Evolutionary conservation across 2,888 invertebrate genomes (phyloP).

Genomic region (Hypsopygia costalis): DNA sequence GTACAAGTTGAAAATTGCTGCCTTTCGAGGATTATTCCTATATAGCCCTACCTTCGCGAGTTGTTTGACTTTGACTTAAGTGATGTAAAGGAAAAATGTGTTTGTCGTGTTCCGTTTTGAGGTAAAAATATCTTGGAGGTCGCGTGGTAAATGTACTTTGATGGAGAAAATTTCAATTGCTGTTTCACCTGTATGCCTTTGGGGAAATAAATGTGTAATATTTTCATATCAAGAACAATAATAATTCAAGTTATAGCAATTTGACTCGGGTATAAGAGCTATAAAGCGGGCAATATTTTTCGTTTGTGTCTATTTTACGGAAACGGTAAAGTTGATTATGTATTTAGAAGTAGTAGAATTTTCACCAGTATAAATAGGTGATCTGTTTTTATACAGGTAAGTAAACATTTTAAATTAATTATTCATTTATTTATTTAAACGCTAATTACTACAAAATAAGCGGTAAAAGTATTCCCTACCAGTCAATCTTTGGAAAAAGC

Average conservation of each 20-base stretch:
- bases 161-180: conserved; percentile 3
- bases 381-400: too few species aligned
- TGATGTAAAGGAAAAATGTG: background rate
- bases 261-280: background rate
- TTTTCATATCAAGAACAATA: background rate
- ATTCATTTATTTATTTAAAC: too few species aligned
- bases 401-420: too few species aligned
- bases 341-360: too few species aligned
- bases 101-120: conserved; percentile 2
- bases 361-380: too few species aligned
- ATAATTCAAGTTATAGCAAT: too few species aligned
- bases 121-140: conserved; percentile 1
- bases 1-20: background rate
- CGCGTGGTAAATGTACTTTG: background rate
- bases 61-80: conserved; percentile 4
- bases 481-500: too few species aligned
- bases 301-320: too few species aligned
- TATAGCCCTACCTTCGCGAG: background rate
- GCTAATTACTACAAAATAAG: too few species aligned
- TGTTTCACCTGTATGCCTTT: background rate
- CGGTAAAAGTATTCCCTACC: too few species aligned
- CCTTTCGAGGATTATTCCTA: background rate
- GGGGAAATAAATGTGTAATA: background rate
- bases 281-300: background rate
- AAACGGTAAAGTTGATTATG: too few species aligned